These are phyloP conservation scores for Atherinomorus stipes DNA, from an alignment of 2,113 vertebrate species.

Conservation along the genomic window DNA sequence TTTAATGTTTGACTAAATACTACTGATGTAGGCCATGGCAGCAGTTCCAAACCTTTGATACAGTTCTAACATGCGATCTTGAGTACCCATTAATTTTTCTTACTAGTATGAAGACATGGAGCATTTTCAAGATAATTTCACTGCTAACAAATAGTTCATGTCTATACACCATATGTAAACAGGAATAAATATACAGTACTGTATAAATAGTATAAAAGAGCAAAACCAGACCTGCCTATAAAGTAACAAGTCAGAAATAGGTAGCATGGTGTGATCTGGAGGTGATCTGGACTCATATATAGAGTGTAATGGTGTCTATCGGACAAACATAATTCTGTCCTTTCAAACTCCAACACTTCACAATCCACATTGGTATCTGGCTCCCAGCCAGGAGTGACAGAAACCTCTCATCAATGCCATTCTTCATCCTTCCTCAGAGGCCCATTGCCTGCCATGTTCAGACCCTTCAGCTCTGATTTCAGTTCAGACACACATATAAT, in stretches of 20 bases:
- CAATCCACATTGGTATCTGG: constrained; percentile 64
- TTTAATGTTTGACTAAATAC: constrained; percentile 3
- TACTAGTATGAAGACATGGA: background rate
- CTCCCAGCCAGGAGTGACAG: constrained; percentile 64
- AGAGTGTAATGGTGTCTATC: constrained; percentile 43
- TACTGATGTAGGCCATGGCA: background rate
- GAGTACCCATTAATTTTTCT: background rate
- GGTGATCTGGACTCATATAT: constrained; percentile 47
- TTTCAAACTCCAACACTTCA: constrained; percentile 63
- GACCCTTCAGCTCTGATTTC: constrained; percentile 42
- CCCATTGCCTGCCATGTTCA: constrained; percentile 59
- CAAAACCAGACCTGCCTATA: background rate
- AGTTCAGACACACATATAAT: constrained; percentile 30
- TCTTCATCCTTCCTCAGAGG: constrained; percentile 67
- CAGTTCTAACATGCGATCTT: background rate
- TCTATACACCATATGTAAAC: too few relatives aligned
- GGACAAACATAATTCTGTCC: constrained; percentile 52
- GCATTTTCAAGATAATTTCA: background rate
- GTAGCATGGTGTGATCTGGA: constrained; percentile 25
- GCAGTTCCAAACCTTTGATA: background rate
- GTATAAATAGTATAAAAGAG: background rate
- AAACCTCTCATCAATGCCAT: constrained; percentile 70
- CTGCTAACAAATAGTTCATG: background rate
- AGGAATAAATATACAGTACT: too few relatives aligned
- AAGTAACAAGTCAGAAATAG: background rate